These are phyloP conservation scores for Pelobates fuscus DNA, from an alignment of 2,113 vertebrate species.

Conservation along the genomic window DNA sequence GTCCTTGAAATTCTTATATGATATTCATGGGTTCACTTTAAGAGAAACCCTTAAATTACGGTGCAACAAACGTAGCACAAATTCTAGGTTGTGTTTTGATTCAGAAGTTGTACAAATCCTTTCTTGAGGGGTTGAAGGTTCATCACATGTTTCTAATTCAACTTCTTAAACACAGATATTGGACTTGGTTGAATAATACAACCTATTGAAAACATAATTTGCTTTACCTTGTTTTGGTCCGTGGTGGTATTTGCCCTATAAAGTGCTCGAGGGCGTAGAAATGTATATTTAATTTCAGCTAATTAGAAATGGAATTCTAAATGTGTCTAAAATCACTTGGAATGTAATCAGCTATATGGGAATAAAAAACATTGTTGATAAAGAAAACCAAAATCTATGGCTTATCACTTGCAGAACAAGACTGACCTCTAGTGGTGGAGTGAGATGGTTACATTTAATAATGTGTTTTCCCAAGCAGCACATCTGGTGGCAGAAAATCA, in stretches of 20 bases:
- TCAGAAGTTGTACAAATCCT: too few species aligned
- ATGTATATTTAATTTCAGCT: constrained; percentile 24
- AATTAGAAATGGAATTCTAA: constrained; percentile 25
- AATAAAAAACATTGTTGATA: constrained; percentile 56
- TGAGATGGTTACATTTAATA: constrained; percentile 43
- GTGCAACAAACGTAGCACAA: too few species aligned
- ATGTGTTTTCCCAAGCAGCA: background rate
- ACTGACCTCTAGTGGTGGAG: constrained; percentile 84
- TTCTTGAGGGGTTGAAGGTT: too few species aligned
- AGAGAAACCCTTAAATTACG: too few species aligned
- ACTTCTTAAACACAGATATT: background rate
- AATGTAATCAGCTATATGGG: constrained; percentile 60
- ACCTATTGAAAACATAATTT: background rate
- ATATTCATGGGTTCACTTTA: too few species aligned
- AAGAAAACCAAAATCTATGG: constrained; percentile 48
- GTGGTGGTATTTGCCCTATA: background rate
- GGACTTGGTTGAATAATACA: constrained; percentile 1
- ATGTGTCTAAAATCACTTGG: constrained; percentile 12
- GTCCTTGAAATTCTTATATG: too few species aligned
- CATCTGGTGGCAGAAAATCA: constrained; percentile 42
- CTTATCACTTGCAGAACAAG: constrained; percentile 75
- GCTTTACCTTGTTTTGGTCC: background rate
- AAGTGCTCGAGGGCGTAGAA: background rate
- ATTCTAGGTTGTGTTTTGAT: too few species aligned
- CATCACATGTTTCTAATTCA: background rate